Percentiles rank a stretch among this genome's conserved stretches.
These are phyloP conservation scores for Rhynchotus rufescens DNA, from an alignment of 2,797 vertebrate genomes.

Conservation along the genomic window DNA sequence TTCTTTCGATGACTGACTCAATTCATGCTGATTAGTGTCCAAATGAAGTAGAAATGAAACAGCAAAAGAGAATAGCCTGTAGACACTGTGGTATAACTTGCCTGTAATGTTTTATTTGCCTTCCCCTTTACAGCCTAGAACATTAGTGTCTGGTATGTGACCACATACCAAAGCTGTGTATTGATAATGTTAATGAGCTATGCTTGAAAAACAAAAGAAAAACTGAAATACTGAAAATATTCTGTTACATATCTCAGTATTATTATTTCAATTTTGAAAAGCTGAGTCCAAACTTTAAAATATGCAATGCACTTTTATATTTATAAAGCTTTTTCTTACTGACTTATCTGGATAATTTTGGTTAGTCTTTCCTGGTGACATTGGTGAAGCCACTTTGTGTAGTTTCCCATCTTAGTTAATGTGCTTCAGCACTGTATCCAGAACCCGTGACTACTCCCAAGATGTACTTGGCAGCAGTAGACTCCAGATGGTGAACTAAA, in stretches of 20 bases:
- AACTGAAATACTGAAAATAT: not conserved
- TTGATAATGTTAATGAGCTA: not conserved
- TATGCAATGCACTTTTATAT: not conserved
- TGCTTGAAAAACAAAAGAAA: not conserved
- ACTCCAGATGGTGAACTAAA: constrained; percentile 58
- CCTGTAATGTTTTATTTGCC: not conserved
- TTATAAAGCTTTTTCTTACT: not conserved
- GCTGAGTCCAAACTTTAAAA: not conserved
- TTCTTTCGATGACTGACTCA: not conserved
- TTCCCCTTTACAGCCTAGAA: not conserved
- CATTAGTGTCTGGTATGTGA: not conserved
- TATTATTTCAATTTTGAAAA: not conserved
- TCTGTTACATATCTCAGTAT: not conserved
- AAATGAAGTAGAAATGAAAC: not conserved
- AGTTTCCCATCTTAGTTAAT: not conserved
- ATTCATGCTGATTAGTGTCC: not conserved
- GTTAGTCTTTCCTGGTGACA: not conserved
- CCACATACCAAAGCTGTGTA: not conserved
- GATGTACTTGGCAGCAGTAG: constrained; percentile 43
- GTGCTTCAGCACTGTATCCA: not conserved
- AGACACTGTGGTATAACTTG: not conserved
- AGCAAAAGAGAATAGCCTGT: not conserved
- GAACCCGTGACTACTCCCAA: not conserved
- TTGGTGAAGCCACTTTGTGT: not conserved
- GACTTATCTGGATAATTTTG: not conserved